Percentiles rank a stretch among this genome's conserved stretches.
Evolutionary conservation across 2,888 invertebrate genomes (phyloP).

Genomic region (Brenthis daphne): DNA sequence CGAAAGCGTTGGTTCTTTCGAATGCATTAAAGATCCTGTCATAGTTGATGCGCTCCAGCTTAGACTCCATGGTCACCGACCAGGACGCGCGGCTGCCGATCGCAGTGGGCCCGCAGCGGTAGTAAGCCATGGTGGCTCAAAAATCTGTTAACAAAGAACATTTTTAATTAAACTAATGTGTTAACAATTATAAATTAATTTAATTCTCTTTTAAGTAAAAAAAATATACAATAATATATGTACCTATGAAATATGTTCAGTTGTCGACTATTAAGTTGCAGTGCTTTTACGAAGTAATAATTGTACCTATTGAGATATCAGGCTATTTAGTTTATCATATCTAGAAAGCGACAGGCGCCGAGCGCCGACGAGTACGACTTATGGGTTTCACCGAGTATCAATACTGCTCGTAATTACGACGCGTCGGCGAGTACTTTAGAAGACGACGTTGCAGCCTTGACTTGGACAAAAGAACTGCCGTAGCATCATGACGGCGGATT

Average conservation of each 20-base stretch:
- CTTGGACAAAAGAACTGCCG: slow-evolving; percentile 18
- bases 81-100: slow-evolving; percentile 80
- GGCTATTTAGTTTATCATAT: neutral
- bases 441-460: slow-evolving; percentile 34
- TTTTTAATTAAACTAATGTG: neutral
- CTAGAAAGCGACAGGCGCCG: slow-evolving; percentile 16
- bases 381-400: neutral
- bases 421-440: neutral
- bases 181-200: neutral
- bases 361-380: slow-evolving; percentile 8
- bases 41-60: slow-evolving; percentile 73
- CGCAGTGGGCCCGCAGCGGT: slow-evolving; percentile 74
- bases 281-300: neutral
- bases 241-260: too few species aligned
- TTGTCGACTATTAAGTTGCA: neutral
- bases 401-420: neutral
- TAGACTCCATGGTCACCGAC: slow-evolving; percentile 74
- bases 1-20: slow-evolving; percentile 77
- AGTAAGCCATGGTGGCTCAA: slow-evolving; percentile 66
- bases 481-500: slow-evolving; percentile 32
- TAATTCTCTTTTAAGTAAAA: too few species aligned
- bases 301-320: slow-evolving; percentile 8
- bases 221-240: too few species aligned
- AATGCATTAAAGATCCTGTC: slow-evolving; percentile 79
- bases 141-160: slow-evolving; percentile 50